Evolutionary conservation across 2,888 invertebrate genomes (phyloP).

Genomic region (Pherbina coryleti): DNA sequence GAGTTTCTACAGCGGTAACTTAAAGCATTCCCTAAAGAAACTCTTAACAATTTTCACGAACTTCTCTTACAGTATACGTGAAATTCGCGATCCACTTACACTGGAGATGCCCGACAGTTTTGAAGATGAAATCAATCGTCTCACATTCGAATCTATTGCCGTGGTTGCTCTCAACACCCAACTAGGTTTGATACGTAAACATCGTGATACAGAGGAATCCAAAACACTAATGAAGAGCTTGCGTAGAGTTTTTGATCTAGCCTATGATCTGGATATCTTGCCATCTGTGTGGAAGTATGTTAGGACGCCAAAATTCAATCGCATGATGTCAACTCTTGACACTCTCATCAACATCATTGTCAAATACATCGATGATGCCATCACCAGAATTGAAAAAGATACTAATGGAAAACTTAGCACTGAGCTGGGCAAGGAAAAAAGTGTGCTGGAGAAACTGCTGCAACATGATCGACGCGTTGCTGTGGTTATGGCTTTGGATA

Average conservation of each 20-base stretch:
- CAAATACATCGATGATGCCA: conserved; percentile 62
- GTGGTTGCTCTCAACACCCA: conserved; percentile 63
- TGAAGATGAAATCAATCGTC: conserved; percentile 70
- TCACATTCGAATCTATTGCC: conserved; percentile 72
- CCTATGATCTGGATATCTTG: conserved; percentile 53
- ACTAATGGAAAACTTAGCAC: conserved; percentile 55
- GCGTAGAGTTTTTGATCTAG: conserved; percentile 46
- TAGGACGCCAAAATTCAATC: conserved; percentile 52
- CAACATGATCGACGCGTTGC: too few relatives aligned
- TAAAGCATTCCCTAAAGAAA: too few relatives aligned
- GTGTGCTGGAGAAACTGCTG: conserved; percentile 76
- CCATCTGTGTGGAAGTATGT: conserved; percentile 56
- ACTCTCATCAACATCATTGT: conserved; percentile 48
- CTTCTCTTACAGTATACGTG: conserved; percentile 50
- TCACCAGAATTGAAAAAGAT: conserved; percentile 55
- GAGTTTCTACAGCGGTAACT: conserved; percentile 49
- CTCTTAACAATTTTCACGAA: too few relatives aligned
- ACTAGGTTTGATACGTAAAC: conserved; percentile 51
- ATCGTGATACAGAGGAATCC: conserved; percentile 48
- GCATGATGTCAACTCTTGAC: conserved; percentile 49
- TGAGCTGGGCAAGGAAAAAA: conserved; percentile 60
- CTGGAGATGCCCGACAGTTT: conserved; percentile 69
- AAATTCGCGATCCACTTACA: conserved; percentile 52
- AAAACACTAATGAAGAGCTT: conserved; percentile 47
- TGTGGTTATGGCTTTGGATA: conserved; percentile 79